Conservation (phyloP, 2,888 invertebrate genomes). For the Drosophila meridiana region DNA sequence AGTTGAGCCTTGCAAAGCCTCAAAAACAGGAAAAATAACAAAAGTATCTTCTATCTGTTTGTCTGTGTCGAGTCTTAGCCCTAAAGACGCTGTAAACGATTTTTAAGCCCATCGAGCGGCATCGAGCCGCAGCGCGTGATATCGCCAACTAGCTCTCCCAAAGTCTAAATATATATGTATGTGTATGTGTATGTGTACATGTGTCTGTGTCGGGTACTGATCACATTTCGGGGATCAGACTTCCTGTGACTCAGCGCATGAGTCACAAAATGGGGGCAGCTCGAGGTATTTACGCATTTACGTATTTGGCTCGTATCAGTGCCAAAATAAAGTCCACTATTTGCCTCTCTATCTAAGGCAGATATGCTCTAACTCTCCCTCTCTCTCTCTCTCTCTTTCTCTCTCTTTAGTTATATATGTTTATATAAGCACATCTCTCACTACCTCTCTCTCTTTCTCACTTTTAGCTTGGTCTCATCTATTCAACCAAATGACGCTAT, state of each 20-base stretch:
- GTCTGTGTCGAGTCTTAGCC: constrained; percentile 46
- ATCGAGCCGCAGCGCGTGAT: constrained; percentile 61
- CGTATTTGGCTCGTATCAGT: constrained; percentile 40
- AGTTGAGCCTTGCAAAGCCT: constrained; percentile 44
- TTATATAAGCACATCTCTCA: constrained; percentile 3
- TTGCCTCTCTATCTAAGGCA: neutral
- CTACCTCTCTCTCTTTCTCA: neutral
- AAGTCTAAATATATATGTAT: neutral
- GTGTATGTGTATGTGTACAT: neutral
- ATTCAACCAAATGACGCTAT: constrained; percentile 39
- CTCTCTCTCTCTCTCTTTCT: neutral
- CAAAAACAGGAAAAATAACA: constrained; percentile 10
- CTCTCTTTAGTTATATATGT: neutral
- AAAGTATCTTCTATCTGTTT: constrained; percentile 41
- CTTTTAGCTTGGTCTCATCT: constrained; percentile 15
- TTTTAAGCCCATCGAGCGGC: constrained; percentile 64
- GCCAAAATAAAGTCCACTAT: constrained; percentile 35
- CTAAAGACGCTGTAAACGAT: constrained; percentile 78
- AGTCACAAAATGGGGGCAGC: constrained; percentile 30
- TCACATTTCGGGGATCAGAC: constrained; percentile 54
- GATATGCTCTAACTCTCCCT: neutral
- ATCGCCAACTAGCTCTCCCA: constrained; percentile 12
- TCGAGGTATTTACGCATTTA: constrained; percentile 25
- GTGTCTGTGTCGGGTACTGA: constrained; percentile 29
- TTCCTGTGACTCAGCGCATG: constrained; percentile 52